These are phyloP conservation scores for Melanotaenia boesemani DNA, from an alignment of 2,797 vertebrate species.

Conservation along the genomic window DNA sequence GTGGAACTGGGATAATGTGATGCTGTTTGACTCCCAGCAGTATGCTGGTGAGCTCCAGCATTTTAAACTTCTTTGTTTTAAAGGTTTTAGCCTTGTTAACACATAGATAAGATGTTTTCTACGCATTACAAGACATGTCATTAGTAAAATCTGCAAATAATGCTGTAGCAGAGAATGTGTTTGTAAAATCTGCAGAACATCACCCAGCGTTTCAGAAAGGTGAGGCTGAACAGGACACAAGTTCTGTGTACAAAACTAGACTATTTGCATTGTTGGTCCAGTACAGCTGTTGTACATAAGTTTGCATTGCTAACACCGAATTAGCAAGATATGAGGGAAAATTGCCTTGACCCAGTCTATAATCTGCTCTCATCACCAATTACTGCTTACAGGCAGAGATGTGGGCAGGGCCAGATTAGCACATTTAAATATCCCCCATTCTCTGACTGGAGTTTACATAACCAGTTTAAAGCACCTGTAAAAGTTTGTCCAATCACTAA, in stretches of 20 bases:
- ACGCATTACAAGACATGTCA: background rate
- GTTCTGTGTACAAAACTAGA: background rate
- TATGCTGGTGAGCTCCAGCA: constrained; percentile 35
- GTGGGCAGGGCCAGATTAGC: too few relatives aligned
- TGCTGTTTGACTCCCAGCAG: constrained; percentile 54
- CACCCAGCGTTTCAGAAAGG: background rate
- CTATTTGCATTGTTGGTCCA: background rate
- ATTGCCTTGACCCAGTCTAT: too few relatives aligned
- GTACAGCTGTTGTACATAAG: background rate
- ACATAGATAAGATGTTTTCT: background rate
- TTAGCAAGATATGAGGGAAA: too few relatives aligned
- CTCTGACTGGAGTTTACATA: too few relatives aligned
- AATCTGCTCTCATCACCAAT: too few relatives aligned
- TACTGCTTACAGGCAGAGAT: too few relatives aligned
- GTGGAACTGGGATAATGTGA: constrained; percentile 29
- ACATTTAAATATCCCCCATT: too few relatives aligned
- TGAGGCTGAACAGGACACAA: background rate
- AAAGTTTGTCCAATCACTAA: too few relatives aligned
- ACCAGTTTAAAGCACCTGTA: too few relatives aligned
- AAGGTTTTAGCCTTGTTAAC: constrained; percentile 15
- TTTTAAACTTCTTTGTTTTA: constrained; percentile 3
- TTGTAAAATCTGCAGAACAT: background rate
- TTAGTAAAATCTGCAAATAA: background rate
- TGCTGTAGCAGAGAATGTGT: background rate
- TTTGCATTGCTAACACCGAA: background rate